Evolutionary conservation across 1,140 invertebrate species (phyloP).

Genomic region (Watersipora subatra): DNA sequence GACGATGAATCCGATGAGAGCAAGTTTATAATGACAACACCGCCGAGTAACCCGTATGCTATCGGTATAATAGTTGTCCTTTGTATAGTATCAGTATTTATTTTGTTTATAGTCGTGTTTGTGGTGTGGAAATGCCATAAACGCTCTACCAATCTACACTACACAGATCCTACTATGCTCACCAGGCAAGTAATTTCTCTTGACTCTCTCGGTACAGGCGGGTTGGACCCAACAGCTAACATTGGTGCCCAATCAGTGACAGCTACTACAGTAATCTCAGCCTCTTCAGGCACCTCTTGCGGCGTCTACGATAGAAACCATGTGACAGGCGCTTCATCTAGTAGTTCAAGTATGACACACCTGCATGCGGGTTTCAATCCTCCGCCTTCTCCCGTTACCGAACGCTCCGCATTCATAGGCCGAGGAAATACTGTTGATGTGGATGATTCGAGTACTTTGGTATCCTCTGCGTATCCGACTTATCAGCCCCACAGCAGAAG

Average conservation of each 20-base stretch:
- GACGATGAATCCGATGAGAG: slow-evolving; percentile 29
- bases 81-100: slow-evolving; percentile 21
- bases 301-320: slow-evolving; percentile 57
- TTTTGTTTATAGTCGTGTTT: slow-evolving; percentile 26
- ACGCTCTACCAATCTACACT: neutral
- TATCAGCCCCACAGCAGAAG: slow-evolving; percentile 51
- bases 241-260: neutral
- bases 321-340: slow-evolving; percentile 63
- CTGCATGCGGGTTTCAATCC: slow-evolving; percentile 72
- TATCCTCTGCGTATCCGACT: neutral
- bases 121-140: slow-evolving; percentile 4
- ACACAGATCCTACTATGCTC: neutral
- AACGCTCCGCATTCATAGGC: slow-evolving; percentile 26
- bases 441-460: neutral
- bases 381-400: slow-evolving; percentile 62
- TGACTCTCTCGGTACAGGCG: neutral
- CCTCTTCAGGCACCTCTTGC: slow-evolving; percentile 13
- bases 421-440: neutral
- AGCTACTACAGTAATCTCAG: neutral
- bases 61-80: slow-evolving; percentile 26
- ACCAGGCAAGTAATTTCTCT: neutral
- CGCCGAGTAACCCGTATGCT: slow-evolving; percentile 19
- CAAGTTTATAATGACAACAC: slow-evolving; percentile 51
- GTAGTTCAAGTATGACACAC: slow-evolving; percentile 47
- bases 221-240: neutral